Percentiles rank a stretch among this genome's conserved stretches.
Evolutionary conservation across 2,797 vertebrate genomes (phyloP).

Genomic region (Cygnus olor): DNA sequence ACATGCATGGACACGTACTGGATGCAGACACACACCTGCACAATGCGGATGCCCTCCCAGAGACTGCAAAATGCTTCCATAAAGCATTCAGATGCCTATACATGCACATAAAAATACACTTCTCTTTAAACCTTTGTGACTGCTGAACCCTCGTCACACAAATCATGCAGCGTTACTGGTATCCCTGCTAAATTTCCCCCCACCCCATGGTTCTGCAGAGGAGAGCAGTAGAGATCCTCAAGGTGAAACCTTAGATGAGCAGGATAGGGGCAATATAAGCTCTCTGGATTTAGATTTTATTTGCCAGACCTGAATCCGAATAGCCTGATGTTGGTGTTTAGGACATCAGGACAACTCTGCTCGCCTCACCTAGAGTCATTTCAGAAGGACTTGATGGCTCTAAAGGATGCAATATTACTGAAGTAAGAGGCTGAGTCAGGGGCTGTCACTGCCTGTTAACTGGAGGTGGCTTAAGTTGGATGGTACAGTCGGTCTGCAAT

Average conservation of each 20-base stretch:
- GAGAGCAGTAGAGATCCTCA: not conserved
- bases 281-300: not conserved
- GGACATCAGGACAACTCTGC: not conserved
- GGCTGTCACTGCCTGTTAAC: slow-evolving; percentile 5
- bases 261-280: not conserved
- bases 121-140: not conserved
- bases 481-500: not conserved
- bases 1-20: slow-evolving; percentile 56
- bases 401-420: not conserved
- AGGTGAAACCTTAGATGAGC: slow-evolving; percentile 21
- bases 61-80: slow-evolving; percentile 20
- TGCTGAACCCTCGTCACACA: not conserved
- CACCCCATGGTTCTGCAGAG: not conserved
- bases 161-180: not conserved
- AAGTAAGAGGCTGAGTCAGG: slow-evolving; percentile 17
- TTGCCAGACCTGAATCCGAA: slow-evolving; percentile 9
- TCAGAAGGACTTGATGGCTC: not conserved
- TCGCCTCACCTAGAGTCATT: not conserved
- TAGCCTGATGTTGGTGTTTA: not conserved
- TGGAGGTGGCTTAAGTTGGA: not conserved
- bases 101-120: not conserved
- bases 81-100: slow-evolving; percentile 19
- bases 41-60: not conserved
- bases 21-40: slow-evolving; percentile 56
- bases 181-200: not conserved